Conservation (phyloP, 2,113 vertebrate genomes). For the Zosterops japonicus region DNA sequence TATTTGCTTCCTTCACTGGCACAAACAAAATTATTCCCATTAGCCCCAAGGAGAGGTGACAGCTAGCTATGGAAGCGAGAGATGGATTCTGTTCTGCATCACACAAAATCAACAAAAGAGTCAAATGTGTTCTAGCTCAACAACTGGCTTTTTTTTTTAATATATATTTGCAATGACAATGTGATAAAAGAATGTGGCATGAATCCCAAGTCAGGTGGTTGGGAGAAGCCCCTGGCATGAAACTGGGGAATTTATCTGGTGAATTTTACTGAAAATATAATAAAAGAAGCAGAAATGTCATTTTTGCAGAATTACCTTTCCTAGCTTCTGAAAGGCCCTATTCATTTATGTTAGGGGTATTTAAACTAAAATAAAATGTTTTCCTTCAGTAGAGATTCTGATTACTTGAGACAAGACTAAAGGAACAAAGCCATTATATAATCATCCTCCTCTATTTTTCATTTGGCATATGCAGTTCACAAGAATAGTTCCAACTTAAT, state of each 20-base stretch:
- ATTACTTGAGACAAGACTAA: background rate
- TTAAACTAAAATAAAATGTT: background rate
- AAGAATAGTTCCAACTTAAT: background rate
- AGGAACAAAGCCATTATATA: background rate
- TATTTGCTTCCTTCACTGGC: constrained; percentile 64
- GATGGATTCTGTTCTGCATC: constrained; percentile 62
- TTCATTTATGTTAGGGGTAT: background rate
- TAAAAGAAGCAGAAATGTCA: background rate
- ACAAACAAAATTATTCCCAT: constrained; percentile 62
- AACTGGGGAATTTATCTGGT: background rate
- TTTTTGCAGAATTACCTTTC: background rate
- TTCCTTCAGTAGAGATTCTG: background rate
- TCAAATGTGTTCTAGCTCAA: constrained; percentile 42
- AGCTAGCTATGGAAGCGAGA: constrained; percentile 54
- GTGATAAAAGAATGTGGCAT: background rate
- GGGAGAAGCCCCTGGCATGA: background rate
- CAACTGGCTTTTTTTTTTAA: background rate
- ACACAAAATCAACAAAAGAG: constrained; percentile 60
- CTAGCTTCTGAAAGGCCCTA: background rate
- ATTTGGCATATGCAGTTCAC: background rate
- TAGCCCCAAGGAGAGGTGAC: constrained; percentile 58
- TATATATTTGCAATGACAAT: background rate
- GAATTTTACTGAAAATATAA: background rate
- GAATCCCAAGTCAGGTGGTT: background rate
- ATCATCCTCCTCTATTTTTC: background rate